Evolutionary conservation across 1,140 invertebrate species (phyloP).

Genomic region (Trachelipus rathkii): DNA sequence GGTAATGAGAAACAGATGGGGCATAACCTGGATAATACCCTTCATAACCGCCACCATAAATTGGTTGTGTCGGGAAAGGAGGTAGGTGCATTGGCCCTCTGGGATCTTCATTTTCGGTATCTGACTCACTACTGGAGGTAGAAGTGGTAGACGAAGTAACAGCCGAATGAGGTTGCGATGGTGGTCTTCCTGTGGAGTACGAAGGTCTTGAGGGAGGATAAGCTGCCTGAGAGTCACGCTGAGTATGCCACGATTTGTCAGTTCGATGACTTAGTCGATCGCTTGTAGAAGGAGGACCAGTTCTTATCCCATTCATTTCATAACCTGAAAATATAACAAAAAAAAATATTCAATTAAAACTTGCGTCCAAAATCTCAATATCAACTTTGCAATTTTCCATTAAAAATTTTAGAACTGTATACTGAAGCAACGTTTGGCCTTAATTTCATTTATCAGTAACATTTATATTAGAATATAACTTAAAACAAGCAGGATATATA

Average conservation of each 20-base stretch:
- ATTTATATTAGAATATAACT: too few species aligned
- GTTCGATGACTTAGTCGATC: slow-evolving; percentile 40
- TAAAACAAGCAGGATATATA: not conserved
- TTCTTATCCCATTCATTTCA: slow-evolving; percentile 21
- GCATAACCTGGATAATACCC: slow-evolving; percentile 23
- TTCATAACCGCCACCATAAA: slow-evolving; percentile 18
- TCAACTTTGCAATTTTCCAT: not conserved
- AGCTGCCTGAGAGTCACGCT: slow-evolving; percentile 30
- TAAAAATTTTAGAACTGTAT: not conserved
- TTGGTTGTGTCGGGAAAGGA: slow-evolving; percentile 1
- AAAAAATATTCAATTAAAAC: too few species aligned
- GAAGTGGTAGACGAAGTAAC: slow-evolving; percentile 31
- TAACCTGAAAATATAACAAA: slow-evolving; percentile 9
- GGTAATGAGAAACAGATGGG: slow-evolving; percentile 28
- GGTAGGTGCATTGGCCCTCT: slow-evolving; percentile 23
- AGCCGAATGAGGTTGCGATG: slow-evolving; percentile 29
- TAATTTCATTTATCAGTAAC: not conserved
- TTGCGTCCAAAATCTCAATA: not conserved
- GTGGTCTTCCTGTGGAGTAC: slow-evolving; percentile 29
- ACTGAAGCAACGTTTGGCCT: not conserved
- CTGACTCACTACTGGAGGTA: slow-evolving; percentile 31
- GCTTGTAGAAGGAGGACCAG: slow-evolving; percentile 40
- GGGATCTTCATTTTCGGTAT: slow-evolving; percentile 8
- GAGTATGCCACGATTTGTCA: slow-evolving; percentile 40
- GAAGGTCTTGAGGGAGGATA: slow-evolving; percentile 34